A percentile compares a stretch with the other conserved stretches of the same genome.
phyloP scores from a whole-genome alignment of 2,888 invertebrate genomes.

The Isoperla grammatica region DNA sequence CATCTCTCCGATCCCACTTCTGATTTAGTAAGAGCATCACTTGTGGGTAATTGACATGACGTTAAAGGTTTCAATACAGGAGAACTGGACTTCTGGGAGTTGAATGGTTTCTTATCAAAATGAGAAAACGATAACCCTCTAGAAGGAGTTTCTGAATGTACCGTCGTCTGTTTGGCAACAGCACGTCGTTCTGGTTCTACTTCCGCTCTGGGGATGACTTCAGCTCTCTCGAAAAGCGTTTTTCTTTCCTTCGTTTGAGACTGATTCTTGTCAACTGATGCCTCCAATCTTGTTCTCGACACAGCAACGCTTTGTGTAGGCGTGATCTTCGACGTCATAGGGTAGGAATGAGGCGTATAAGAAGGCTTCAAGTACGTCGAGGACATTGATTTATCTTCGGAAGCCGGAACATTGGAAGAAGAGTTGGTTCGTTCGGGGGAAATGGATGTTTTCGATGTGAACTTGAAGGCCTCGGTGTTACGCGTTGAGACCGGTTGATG shows the following conservation, averaged over 20 bases:
- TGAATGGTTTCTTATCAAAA: too few species aligned
- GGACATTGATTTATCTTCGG: neutral
- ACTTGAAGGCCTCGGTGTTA: neutral
- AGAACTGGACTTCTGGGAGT: too few species aligned
- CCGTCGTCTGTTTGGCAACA: neutral
- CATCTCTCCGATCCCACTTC: too few species aligned
- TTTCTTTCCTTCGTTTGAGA: neutral
- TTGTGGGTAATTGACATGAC: too few species aligned
- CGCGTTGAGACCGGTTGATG: neutral
- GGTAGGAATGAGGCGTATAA: neutral
- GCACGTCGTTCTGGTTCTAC: neutral
- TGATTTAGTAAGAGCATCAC: too few species aligned
- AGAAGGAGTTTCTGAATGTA: neutral
- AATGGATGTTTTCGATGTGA: constrained; percentile 5
- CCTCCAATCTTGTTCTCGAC: neutral
- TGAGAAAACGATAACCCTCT: too few species aligned
- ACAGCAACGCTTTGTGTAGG: neutral
- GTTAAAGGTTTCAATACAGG: too few species aligned
- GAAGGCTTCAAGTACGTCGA: neutral
- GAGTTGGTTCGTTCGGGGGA: constrained; percentile 1
- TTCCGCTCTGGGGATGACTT: neutral
- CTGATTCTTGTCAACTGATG: neutral
- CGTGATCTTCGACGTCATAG: neutral
- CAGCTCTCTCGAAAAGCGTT: neutral
- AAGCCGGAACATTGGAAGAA: neutral